Evolutionary conservation across 2,797 vertebrate genomes (phyloP).

Genomic region (Gouania willdenowi): DNA sequence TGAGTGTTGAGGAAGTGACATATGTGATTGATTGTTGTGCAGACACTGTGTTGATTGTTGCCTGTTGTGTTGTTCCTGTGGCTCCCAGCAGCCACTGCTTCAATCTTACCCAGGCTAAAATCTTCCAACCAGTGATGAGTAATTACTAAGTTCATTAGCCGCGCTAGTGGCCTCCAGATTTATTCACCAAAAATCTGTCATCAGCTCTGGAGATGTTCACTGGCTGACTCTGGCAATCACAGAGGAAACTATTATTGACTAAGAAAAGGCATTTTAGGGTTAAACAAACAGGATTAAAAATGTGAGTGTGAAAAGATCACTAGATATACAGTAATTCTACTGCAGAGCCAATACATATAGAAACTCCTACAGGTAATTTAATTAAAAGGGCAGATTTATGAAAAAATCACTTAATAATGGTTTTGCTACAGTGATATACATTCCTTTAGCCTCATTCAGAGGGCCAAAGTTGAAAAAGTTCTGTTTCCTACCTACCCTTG

Average conservation of each 20-base stretch:
- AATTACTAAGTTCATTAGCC: conserved; percentile 84
- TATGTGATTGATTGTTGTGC: conserved; percentile 89
- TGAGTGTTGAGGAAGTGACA: conserved; percentile 81
- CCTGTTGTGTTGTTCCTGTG: conserved; percentile 72
- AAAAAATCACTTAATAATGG: too few relatives aligned
- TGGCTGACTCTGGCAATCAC: conserved; percentile 14
- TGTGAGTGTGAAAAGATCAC: too few relatives aligned
- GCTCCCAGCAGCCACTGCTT: conserved; percentile 78
- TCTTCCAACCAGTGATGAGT: conserved; percentile 78
- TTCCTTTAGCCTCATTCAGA: too few relatives aligned
- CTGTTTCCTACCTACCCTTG: too few relatives aligned
- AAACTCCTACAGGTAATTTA: too few relatives aligned
- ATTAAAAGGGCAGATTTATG: too few relatives aligned
- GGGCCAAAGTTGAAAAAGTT: too few relatives aligned
- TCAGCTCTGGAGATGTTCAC: conserved; percentile 45
- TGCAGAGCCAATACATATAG: too few relatives aligned
- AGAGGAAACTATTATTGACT: background rate
- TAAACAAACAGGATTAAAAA: background rate
- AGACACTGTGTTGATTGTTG: conserved; percentile 84
- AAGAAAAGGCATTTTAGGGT: conserved; percentile 9
- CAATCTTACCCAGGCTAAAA: conserved; percentile 66
- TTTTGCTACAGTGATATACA: too few relatives aligned
- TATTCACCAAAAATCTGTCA: conserved; percentile 69
- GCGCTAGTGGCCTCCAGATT: conserved; percentile 64
- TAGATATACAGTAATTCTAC: too few relatives aligned